Base-by-base conservation (phyloP, 2,888 invertebrate species). In the Glaucopsyche alexis region DNA sequence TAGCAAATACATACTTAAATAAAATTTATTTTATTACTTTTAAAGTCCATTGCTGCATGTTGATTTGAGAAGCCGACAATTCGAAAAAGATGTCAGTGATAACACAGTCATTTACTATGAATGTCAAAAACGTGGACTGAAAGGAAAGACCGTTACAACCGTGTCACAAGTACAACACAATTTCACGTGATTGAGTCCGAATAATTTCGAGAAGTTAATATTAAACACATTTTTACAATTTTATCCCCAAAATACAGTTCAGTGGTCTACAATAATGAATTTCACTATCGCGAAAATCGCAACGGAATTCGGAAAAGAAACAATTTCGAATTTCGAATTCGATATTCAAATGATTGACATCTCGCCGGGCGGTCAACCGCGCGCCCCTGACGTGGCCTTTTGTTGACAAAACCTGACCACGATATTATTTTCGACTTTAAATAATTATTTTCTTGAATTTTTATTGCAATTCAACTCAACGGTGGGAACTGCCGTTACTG, bases 281-380 rank as follows among this genome's bases (percentile, higher is more conserved):
- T 81, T 80, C 80, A 84, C 85, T 90, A 91, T 91, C 91, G 87
- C 79, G 76, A 85, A 74, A 85, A 91, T 91, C 92, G 88, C 78
- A 84, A 84, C 85, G 85, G 85, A 87, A 88, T 87, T 81, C 82
- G 87, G 84, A 86, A 86, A 87, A 83, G 84, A 85, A 85, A 88
- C 85, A 88, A 88, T 87, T 84, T 86, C 45, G 49, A 88, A 88
- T 87, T 84, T 86, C 45, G 49, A 49, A 69, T 69, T 69, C 80
- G 84, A 86, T 90, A 91, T 92, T 92, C 88, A 92, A 92, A 92
- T 90, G 91, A 92, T 92, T 92, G 92, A 92, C 92, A 91, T 90
- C 90, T 87, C 92, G 80, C 87, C 88, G 81, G 92, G 92, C 88
- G 92, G 91, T 88, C 91, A 89, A 83, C 82, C 84, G 83, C 72